Conservation (phyloP, 2,888 invertebrate genomes). For the Apodemia arnacis region DNA sequence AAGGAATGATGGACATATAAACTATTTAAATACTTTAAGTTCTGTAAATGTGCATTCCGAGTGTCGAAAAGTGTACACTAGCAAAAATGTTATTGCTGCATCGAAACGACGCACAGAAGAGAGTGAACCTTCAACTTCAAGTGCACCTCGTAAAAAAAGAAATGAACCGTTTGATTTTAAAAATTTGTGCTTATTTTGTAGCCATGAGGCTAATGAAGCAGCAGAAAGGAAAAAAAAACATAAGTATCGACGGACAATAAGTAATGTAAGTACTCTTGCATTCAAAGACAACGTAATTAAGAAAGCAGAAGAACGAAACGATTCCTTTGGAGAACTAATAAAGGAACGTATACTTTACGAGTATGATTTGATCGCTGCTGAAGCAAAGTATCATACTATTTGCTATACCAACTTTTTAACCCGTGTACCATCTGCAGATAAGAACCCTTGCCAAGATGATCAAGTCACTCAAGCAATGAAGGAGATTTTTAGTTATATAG, state of each 20-base stretch:
- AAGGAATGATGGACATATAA: constrained; percentile 81
- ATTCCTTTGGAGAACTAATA: background rate
- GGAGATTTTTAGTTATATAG: constrained; percentile 88
- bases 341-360: constrained; percentile 78
- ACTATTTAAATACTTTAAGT: constrained; percentile 82
- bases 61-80: no score
- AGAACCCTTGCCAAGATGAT: constrained; percentile 87
- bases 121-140: constrained; percentile 72
- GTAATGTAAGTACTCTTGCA: constrained; percentile 85
- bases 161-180: constrained; percentile 84
- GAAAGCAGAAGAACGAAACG: constrained; percentile 5
- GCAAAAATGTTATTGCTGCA: no score
- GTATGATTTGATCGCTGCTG: constrained; percentile 86
- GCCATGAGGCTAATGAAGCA: constrained; percentile 86
- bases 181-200: constrained; percentile 88
- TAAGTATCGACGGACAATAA: constrained; percentile 86
- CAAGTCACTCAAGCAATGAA: constrained; percentile 88
- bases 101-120: no score
- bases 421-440: constrained; percentile 85
- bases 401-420: constrained; percentile 88
- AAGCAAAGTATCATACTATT: constrained; percentile 88
- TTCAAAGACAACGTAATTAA: constrained; percentile 24
- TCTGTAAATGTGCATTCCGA: constrained; percentile 78
- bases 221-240: constrained; percentile 85
- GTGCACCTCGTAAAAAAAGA: constrained; percentile 83